Evolutionary conservation across 1,140 invertebrate genomes (phyloP), one percentile per base, ranked within the genome.

Genomic region (Platyura marginata): DNA sequence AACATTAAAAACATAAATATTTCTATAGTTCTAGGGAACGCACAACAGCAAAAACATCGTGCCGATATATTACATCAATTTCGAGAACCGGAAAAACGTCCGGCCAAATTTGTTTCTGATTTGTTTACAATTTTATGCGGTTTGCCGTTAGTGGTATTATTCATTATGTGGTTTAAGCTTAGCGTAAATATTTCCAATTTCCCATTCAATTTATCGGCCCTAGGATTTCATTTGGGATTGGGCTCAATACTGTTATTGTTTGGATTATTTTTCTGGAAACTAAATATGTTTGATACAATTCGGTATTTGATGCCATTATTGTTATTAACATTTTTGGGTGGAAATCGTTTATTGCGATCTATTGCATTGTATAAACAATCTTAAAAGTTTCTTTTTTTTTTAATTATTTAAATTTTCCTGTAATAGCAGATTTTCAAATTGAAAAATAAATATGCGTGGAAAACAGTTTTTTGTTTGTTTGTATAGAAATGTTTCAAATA

Each of bases 271-370:
- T 98, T 91, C 89, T 59, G 92, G 39, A 70, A 82, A 55, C 65
- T 97, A 44, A 81, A 92, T 53, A 98, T 98, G 94, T 98, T 98
- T 65, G 74, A 81, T 40, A 94, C 93, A n/a, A 66, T 95, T 51
- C 80, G 86, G 48, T 93, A 90, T 65, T 69, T 98, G 34, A 67
- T 84, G 45, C 74, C 81, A 21, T 65, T 97, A 43, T 83, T 79
- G 40, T 58, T 79, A 34, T 68, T 91, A 43, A 93, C 90, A 38
- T 96, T 96, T 70, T 69, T 97, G 6, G 77, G 80, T 48, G 93
- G 93, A n/a, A 89, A 93, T 61, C 75, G 83, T 51, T 67, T 96
- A 51, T 71, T 97, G 41, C 79, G 79, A 34, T 64, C 69, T 46
- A 73, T 87, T 50, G 80, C 82, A 6, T n/a, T n/a, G n/a, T n/a